Percentiles rank a stretch among this genome's conserved stretches.
Evolutionary conservation across 2,888 invertebrate genomes (phyloP).

Genomic region (Rotaria socialis): DNA sequence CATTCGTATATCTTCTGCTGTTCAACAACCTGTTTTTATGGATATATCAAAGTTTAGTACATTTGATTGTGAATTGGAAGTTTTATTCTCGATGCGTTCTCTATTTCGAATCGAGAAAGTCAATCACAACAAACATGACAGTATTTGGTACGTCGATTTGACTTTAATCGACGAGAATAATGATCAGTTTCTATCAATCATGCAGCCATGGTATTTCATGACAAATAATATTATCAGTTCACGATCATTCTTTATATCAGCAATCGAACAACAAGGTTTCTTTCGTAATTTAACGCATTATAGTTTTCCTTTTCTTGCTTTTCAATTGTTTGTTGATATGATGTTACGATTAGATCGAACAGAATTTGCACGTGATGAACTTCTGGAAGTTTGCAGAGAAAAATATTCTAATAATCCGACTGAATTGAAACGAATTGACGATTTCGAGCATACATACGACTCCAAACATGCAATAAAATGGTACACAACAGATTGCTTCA

Average conservation of each 20-base stretch:
- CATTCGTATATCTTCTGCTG: background rate
- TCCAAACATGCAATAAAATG: background rate
- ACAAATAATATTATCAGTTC: background rate
- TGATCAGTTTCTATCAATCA: background rate
- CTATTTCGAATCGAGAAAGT: background rate
- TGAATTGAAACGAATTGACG: background rate
- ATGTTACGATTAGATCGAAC: slow-evolving; percentile 16
- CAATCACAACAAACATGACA: background rate
- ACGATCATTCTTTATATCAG: background rate
- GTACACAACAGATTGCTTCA: background rate
- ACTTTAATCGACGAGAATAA: background rate
- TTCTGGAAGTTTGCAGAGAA: background rate
- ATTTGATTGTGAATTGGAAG: background rate
- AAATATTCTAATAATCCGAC: background rate
- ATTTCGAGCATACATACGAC: background rate
- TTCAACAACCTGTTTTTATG: background rate
- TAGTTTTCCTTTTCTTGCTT: background rate
- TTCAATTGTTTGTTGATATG: background rate
- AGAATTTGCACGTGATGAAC: background rate
- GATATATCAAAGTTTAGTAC: background rate
- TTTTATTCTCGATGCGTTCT: background rate
- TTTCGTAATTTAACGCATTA: background rate
- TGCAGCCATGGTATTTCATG: background rate
- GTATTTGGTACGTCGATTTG: background rate
- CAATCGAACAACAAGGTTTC: background rate